Conservation (phyloP, 1,140 invertebrate genomes). For the Hestina assimilis region DNA sequence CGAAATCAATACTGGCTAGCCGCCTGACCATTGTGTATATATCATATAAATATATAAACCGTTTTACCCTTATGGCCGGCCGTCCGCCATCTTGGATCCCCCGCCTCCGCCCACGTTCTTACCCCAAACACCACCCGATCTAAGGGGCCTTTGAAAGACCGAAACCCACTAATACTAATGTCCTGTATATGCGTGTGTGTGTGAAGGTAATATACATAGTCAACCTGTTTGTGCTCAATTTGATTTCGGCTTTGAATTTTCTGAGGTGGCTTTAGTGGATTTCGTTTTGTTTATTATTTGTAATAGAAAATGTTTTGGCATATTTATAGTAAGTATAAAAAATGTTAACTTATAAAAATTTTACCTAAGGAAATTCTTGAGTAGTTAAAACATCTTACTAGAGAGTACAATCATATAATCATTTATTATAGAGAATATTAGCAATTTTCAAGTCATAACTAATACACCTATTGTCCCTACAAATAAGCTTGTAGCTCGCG, state of each 20-base stretch:
- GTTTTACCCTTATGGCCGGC: slow-evolving; percentile 76
- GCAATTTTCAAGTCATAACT: no score
- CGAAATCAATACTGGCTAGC: slow-evolving; percentile 18
- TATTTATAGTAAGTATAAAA: no score
- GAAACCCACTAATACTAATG: slow-evolving; percentile 75
- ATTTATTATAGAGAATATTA: no score
- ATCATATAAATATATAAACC: slow-evolving; percentile 58
- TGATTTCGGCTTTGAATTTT: slow-evolving; percentile 37
- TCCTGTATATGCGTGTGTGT: slow-evolving; percentile 56
- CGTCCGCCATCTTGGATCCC: slow-evolving; percentile 69
- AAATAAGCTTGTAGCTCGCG: no score
- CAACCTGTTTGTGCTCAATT: slow-evolving; percentile 52
- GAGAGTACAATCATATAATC: no score
- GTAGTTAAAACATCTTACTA: no score
- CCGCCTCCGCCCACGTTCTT: slow-evolving; percentile 61
- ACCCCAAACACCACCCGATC: slow-evolving; percentile 69
- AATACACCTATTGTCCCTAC: no score
- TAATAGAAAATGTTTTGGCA: no score
- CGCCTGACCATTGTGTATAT: slow-evolving; percentile 37
- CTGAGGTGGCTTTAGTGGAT: slow-evolving; percentile 4
- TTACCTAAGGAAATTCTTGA: no score
- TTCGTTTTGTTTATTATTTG: background rate
- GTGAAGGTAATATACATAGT: slow-evolving; percentile 34
- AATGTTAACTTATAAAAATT: no score
- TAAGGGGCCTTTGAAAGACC: slow-evolving; percentile 67